These are phyloP conservation scores for Acanthaster planci DNA, from an alignment of 35 echinoderm and acorn worm species.

Conservation along the genomic window DNA sequence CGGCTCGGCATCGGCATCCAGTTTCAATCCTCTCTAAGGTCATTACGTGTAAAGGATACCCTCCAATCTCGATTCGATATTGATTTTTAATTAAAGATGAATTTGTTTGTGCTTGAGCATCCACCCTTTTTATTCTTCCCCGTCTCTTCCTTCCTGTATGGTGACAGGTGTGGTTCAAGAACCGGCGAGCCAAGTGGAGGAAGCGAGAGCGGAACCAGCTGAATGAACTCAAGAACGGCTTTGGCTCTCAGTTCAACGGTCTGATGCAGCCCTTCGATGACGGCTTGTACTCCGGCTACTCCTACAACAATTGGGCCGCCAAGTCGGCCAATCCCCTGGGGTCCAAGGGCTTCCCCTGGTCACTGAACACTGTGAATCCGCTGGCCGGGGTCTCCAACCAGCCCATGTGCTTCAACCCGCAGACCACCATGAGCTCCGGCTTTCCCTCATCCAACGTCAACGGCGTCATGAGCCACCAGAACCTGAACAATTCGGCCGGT, in stretches of 20 bases:
- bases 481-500: constrained; percentile 63
- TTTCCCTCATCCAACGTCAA: constrained; percentile 66
- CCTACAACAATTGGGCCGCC: constrained; percentile 94
- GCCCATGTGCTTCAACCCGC: constrained; percentile 91
- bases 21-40: not conserved
- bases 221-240: constrained; percentile 91
- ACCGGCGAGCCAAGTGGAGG: constrained; percentile 97
- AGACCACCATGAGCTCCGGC: constrained; percentile 69
- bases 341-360: constrained; percentile 95
- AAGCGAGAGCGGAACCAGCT: constrained; percentile 94
- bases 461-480: constrained; percentile 53
- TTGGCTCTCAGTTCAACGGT: constrained; percentile 86
- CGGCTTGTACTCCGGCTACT: constrained; percentile 85
- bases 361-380: constrained; percentile 77
- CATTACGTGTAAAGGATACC: constrained; percentile 7
- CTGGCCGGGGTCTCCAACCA: constrained; percentile 70
- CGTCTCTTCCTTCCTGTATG: constrained; percentile 27
- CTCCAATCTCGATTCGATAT: not conserved
- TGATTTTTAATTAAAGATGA: constrained; percentile 24
- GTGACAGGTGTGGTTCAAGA: constrained; percentile 96
- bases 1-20: not conserved
- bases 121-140: not conserved
- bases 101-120: not conserved
- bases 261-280: constrained; percentile 77
- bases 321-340: constrained; percentile 64